Evolutionary conservation across 2,797 vertebrate genomes (phyloP).

Genomic region (Alfaro cultratus): DNA sequence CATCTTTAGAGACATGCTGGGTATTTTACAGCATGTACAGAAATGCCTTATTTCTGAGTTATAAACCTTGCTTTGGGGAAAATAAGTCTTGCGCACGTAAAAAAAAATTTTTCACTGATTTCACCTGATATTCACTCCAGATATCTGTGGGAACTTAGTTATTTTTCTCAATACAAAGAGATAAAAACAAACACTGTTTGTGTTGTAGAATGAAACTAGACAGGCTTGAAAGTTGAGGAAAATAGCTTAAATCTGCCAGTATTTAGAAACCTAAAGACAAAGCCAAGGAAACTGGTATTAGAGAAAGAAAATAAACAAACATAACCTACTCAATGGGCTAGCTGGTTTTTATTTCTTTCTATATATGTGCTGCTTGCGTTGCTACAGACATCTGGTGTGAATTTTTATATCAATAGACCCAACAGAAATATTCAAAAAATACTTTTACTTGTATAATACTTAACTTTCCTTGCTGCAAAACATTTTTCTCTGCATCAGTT

Average conservation of each 20-base stretch:
- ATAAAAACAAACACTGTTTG: neutral
- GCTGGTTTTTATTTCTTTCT: neutral
- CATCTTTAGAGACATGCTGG: neutral
- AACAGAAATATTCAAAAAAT: neutral
- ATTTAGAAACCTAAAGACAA: neutral
- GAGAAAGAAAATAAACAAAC: neutral
- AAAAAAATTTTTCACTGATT: neutral
- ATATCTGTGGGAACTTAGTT: neutral
- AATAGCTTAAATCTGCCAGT: neutral
- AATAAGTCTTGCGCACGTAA: neutral
- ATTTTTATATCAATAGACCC: neutral
- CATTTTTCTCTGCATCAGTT: neutral
- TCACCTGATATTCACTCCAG: neutral
- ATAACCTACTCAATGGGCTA: neutral
- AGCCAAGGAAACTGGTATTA: neutral
- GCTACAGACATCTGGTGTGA: neutral
- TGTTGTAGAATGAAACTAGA: neutral
- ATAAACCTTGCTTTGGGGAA: neutral
- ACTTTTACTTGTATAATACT: neutral
- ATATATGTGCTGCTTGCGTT: neutral
- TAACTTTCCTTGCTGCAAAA: neutral
- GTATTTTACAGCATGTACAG: neutral
- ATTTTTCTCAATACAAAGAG: neutral
- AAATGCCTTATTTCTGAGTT: neutral
- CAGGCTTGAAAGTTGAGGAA: neutral